A percentile compares a stretch with the other conserved stretches of the same genome.
phyloP scores from a whole-genome alignment of 1,140 invertebrate genomes.

The Zaprionus tsacasi region DNA sequence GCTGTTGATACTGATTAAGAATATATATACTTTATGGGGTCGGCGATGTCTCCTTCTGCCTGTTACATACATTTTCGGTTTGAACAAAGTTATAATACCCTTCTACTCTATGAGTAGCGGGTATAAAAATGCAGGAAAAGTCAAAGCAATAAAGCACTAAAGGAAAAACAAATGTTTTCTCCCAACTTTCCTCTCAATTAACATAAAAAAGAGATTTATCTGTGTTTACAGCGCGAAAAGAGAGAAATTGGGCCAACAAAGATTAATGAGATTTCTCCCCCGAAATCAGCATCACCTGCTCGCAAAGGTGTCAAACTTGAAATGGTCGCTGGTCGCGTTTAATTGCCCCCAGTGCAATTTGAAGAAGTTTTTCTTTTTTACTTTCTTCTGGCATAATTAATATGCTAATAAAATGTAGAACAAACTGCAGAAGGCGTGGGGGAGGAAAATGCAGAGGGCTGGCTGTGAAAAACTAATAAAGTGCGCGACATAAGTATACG shows the following conservation, averaged over 20 bases:
- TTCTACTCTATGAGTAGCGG: too few species aligned
- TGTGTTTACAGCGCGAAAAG: slow-evolving; percentile 56
- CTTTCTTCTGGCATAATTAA: slow-evolving; percentile 58
- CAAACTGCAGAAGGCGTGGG: slow-evolving; percentile 18
- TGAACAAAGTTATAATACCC: too few species aligned
- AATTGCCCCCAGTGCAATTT: slow-evolving; percentile 52
- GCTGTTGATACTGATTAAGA: too few species aligned
- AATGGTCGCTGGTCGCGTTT: slow-evolving; percentile 56
- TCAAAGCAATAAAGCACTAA: slow-evolving; percentile 43
- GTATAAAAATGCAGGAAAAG: slow-evolving; percentile 5
- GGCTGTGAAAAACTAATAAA: slow-evolving; percentile 34
- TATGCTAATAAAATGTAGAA: slow-evolving; percentile 78
- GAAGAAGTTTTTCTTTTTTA: background rate
- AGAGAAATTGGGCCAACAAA: slow-evolving; percentile 36
- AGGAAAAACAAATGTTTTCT: slow-evolving; percentile 53
- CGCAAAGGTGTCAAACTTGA: slow-evolving; percentile 74
- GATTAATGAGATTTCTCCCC: slow-evolving; percentile 68
- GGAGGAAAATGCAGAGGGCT: slow-evolving; percentile 21
- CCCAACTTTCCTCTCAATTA: slow-evolving; percentile 52
- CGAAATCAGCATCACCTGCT: slow-evolving; percentile 6
- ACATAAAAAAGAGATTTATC: slow-evolving; percentile 80
- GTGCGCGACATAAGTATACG: slow-evolving; percentile 28
- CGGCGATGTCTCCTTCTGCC: too few species aligned
- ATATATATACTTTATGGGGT: too few species aligned
- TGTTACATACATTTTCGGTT: too few species aligned